phyloP scores from a whole-genome alignment of 2,113 vertebrate genomes.

The Laterallus jamaicensis region DNA sequence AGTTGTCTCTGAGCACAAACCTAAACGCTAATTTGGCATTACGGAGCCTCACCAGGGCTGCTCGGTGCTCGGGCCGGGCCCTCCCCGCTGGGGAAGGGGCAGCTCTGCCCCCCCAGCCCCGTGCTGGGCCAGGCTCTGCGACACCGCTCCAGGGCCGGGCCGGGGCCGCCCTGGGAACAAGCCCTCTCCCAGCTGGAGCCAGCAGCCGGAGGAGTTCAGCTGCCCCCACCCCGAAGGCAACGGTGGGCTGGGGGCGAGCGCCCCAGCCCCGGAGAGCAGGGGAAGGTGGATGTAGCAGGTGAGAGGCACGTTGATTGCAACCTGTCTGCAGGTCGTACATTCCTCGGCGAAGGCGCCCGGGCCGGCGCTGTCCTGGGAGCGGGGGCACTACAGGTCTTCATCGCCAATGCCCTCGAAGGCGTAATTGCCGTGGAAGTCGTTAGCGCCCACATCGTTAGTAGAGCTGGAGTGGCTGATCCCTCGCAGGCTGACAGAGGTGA shows the following conservation, averaged over 20 bases:
- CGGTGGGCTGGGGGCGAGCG: neutral
- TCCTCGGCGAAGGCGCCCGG: constrained; percentile 43
- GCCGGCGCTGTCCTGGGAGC: neutral
- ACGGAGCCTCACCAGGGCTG: neutral
- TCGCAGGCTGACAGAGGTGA: constrained; percentile 91
- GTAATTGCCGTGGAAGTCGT: constrained; percentile 95
- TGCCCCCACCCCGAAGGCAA: constrained; percentile 12
- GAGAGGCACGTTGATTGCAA: constrained; percentile 53
- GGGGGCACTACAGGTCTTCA: constrained; percentile 88
- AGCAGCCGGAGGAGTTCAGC: constrained; percentile 30
- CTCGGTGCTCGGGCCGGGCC: neutral
- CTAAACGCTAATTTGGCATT: constrained; percentile 77
- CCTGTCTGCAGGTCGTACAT: constrained; percentile 66
- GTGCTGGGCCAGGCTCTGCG: neutral
- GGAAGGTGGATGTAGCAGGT: constrained; percentile 23
- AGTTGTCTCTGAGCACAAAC: constrained; percentile 67
- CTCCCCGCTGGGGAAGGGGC: neutral
- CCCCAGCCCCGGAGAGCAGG: constrained; percentile 28
- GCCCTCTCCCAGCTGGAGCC: constrained; percentile 51
- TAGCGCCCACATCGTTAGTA: constrained; percentile 83
- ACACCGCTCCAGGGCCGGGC: neutral
- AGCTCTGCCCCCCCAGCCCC: neutral
- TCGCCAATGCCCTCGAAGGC: constrained; percentile 99
- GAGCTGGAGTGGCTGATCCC: constrained; percentile 93
- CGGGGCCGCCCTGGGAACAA: neutral